Conservation (phyloP, 1,140 invertebrate genomes). For the Drosophila insularis region DNA sequence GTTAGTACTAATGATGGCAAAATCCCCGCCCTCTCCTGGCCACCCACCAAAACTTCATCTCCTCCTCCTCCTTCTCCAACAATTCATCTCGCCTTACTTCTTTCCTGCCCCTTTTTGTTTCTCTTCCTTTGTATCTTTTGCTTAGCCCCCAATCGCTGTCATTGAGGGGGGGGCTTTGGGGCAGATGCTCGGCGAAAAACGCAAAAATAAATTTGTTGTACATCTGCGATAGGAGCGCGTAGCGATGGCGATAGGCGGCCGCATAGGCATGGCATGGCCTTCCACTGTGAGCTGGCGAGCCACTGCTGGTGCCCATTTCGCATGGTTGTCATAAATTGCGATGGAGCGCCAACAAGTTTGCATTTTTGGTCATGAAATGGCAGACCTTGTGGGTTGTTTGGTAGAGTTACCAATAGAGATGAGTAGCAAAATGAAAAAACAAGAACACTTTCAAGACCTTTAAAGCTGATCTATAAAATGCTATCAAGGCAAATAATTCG, state of each 20-base stretch:
- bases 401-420: constrained; percentile 25
- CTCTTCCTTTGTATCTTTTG: background rate
- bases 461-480: background rate
- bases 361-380: constrained; percentile 20
- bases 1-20: constrained; percentile 78
- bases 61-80: background rate
- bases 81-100: background rate
- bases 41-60: background rate
- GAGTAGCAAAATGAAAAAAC: background rate
- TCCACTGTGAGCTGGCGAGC: background rate
- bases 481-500: background rate
- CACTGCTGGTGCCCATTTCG: constrained; percentile 47
- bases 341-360: constrained; percentile 62
- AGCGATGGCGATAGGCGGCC: constrained; percentile 55
- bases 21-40: background rate
- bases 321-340: constrained; percentile 78
- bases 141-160: background rate
- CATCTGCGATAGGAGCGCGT: constrained; percentile 53
- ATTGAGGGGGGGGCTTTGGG: constrained; percentile 12
- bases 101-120: background rate
- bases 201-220: constrained; percentile 76
- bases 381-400: constrained; percentile 20
- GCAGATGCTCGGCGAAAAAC: constrained; percentile 11
- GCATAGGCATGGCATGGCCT: constrained; percentile 15
- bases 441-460: background rate